Evolutionary conservation across 2,113 vertebrate genomes (phyloP).

Genomic region (Crotalus tigris): DNA sequence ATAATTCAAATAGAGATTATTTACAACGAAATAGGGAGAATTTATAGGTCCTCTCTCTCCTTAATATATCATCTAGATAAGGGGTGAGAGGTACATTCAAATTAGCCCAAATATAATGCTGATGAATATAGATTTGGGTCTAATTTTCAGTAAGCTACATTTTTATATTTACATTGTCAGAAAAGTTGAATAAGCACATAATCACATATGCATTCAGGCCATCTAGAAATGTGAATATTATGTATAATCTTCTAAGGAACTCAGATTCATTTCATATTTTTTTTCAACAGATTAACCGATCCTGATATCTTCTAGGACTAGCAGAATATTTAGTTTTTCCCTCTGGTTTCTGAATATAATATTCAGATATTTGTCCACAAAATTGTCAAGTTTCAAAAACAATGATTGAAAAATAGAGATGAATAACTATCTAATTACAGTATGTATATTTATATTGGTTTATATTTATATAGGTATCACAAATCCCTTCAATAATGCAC

Average conservation of each 20-base stretch:
- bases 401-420: no score
- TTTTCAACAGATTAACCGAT: neutral
- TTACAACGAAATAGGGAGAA: neutral
- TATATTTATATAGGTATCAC: no score
- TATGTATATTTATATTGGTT: no score
- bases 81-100: neutral
- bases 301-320: neutral
- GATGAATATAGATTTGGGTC: neutral
- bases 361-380: neutral
- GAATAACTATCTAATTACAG: no score
- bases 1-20: neutral
- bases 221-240: constrained; percentile 3
- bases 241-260: neutral
- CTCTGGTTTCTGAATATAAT: constrained; percentile 2
- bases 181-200: constrained; percentile 11
- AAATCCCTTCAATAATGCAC: no score
- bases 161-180: constrained; percentile 12
- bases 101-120: neutral
- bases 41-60: neutral
- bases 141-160: neutral
- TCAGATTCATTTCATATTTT: constrained; percentile 18
- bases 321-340: no score
- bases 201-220: constrained; percentile 1
- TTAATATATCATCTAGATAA: neutral
- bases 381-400: no score